Evolutionary conservation across 1,140 invertebrate species (phyloP).

Genomic region (Apocrypta bakeri): DNA sequence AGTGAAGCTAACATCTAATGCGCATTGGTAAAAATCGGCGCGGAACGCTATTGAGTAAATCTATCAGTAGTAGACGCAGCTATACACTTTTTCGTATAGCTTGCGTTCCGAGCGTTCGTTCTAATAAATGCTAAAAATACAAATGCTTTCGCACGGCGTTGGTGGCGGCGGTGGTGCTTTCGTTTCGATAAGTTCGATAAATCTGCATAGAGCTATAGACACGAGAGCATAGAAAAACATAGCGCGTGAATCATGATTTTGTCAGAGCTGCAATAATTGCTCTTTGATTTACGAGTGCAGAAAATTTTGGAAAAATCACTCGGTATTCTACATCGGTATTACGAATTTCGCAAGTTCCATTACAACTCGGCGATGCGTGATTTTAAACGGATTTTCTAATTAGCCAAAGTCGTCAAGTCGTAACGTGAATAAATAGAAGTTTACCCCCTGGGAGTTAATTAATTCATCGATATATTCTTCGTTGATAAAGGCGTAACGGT

Average conservation of each 20-base stretch:
- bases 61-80: background rate
- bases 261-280: conserved; percentile 5
- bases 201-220: background rate
- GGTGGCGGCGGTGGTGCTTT: background rate
- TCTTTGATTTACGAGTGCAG: background rate
- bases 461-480: background rate
- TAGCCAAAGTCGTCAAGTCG: too few relatives aligned
- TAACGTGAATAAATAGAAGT: too few relatives aligned
- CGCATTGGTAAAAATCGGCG: background rate
- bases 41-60: background rate
- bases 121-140: background rate
- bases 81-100: background rate
- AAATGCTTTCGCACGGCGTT: background rate
- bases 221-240: background rate
- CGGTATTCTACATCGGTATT: conserved; percentile 24
- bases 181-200: background rate
- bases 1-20: background rate
- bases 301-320: background rate
- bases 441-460: too few relatives aligned
- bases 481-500: background rate
- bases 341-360: background rate
- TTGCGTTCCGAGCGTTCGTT: background rate
- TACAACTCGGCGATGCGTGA: conserved; percentile 9
- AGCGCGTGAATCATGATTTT: conserved; percentile 20
- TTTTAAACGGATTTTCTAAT: background rate